Evolutionary conservation across 2,113 vertebrate species (phyloP).

Genomic region (Siniperca knerii): DNA sequence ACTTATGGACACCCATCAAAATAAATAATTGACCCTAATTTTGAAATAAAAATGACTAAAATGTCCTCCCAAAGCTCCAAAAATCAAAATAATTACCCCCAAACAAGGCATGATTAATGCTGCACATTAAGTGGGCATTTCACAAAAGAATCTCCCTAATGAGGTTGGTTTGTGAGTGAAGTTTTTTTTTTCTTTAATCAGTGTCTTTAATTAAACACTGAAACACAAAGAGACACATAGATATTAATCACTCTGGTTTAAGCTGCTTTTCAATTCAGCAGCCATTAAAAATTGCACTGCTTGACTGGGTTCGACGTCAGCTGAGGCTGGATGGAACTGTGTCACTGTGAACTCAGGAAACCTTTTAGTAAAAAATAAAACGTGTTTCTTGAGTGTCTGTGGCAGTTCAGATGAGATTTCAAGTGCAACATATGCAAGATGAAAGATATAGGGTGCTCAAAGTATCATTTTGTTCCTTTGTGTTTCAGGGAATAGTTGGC

Average conservation of each 20-base stretch:
- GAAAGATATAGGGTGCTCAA: constrained; percentile 10
- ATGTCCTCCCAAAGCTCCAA: background rate
- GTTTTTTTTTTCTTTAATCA: constrained; percentile 54
- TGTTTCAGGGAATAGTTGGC: constrained; percentile 14
- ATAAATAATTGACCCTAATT: background rate
- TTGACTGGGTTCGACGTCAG: constrained; percentile 44
- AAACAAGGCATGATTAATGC: constrained; percentile 53
- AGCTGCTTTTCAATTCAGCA: constrained; percentile 58
- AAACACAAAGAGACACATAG: constrained; percentile 57
- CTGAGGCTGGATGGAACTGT: constrained; percentile 43
- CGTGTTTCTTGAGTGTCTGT: constrained; percentile 1
- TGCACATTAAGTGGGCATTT: constrained; percentile 45
- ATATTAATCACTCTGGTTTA: constrained; percentile 63
- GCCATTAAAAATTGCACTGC: constrained; percentile 57
- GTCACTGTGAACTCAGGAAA: constrained; percentile 43
- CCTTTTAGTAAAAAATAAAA: background rate
- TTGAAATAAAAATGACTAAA: background rate
- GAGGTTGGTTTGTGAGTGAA: constrained; percentile 48
- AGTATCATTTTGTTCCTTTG: background rate
- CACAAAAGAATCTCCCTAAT: constrained; percentile 56
- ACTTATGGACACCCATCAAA: background rate
- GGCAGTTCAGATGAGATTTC: constrained; percentile 12
- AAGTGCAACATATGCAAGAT: background rate
- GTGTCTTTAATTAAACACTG: constrained; percentile 73
- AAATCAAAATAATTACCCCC: constrained; percentile 24